Base-by-base conservation (phyloP, 2,113 vertebrate species). In the Machaerirhynchus nigripectus region DNA sequence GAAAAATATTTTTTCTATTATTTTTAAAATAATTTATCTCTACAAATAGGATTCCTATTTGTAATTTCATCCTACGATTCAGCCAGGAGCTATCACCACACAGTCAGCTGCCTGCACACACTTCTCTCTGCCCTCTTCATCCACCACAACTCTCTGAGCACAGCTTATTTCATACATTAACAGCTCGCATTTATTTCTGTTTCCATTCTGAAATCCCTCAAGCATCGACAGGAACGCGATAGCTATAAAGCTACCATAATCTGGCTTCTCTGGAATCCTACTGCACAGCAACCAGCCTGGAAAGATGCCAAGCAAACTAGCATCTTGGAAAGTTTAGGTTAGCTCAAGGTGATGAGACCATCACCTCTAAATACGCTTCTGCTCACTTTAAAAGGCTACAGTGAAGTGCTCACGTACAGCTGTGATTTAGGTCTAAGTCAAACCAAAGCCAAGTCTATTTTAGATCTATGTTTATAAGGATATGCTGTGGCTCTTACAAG, bases 191-290 rank as follows among this genome's bases (percentile, higher is more conserved):
- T 95, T 79, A 68, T 69, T 90, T 83, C 67, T 84, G 49, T 71
- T 94, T 94, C 95, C 78, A 85, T 76, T 91, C 84, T 70, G 39
- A 84, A 96, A 85, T 70, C 63, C 37, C 83, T 93, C 47, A 18
- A 65, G 91, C 80, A 91, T 28, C 0, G 1, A 49, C 19, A 59
- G 75, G 47, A 96, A 91, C 0, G 3, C 23, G 70, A 83, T 15
- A 82, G 75, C 71, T 86, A 40, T 47, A 73, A 55, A 49, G 24
- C 55, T 31, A 57, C 63, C 61, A 52, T 63, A 74, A 50, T 50
- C 31, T 91, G 67, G 70, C 75, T 88, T 80, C 90, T 74, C 71
- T 0, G 12, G 84, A 94, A 94, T 90, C 67, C 75, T 63, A 50
- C 46, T 70, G 55, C 40, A 85, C 20, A 80, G 49, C 59, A 71